These are phyloP conservation scores for Cryptotermes secundus DNA, from an alignment of 1,140 invertebrate genomes.

Conservation along the genomic window DNA sequence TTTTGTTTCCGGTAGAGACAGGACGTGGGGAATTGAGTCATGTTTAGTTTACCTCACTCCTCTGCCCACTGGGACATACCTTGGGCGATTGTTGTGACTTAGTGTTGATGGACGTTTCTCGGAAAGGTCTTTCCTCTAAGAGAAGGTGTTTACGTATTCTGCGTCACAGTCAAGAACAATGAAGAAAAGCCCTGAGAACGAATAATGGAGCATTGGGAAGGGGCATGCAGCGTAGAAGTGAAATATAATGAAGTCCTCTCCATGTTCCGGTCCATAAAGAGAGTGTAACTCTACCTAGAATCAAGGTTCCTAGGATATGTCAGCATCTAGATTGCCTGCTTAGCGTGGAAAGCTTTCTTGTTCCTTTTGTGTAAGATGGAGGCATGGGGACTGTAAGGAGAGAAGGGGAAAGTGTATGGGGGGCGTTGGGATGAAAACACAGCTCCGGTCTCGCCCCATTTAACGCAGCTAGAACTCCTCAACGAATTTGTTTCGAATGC, in stretches of 20 bases:
- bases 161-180: not conserved
- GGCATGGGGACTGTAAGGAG: not conserved
- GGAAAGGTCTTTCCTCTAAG: not conserved
- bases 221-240: not conserved
- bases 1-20: not conserved
- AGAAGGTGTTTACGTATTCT: not conserved
- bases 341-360: not conserved
- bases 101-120: not conserved
- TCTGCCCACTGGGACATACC: not conserved
- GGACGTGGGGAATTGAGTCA: not conserved
- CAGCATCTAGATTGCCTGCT: not conserved
- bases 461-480: not conserved
- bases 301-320: not conserved
- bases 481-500: not conserved
- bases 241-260: not conserved
- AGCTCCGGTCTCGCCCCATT: not conserved
- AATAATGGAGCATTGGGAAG: not conserved
- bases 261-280: not conserved
- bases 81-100: not conserved
- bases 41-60: not conserved
- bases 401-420: not conserved
- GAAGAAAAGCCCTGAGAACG: not conserved
- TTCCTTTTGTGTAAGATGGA: not conserved
- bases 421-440: not conserved
- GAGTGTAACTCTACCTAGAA: not conserved